Percentiles rank a stretch among this genome's conserved stretches.
Conservation (phyloP, 2,113 vertebrate genomes). For the Platichthys stellatus region DNA sequence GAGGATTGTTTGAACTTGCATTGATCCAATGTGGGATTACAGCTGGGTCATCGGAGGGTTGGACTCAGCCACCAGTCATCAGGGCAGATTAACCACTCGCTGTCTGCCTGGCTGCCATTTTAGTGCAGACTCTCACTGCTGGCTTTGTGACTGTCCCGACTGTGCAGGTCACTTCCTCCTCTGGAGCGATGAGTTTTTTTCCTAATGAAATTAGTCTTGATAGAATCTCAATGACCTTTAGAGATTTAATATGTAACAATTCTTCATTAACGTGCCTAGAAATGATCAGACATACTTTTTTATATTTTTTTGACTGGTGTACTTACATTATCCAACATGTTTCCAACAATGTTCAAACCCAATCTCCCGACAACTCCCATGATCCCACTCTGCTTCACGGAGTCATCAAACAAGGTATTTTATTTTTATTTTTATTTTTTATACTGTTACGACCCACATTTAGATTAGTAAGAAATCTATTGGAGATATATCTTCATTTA, state of each 20-base stretch:
- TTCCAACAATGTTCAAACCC: too few relatives aligned
- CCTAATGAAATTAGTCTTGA: conserved; percentile 18
- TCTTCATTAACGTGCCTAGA: too few relatives aligned
- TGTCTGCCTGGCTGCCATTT: conserved; percentile 72
- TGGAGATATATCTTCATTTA: conserved; percentile 22
- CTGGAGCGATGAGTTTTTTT: conserved; percentile 48
- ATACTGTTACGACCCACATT: too few relatives aligned
- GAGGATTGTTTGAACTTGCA: conserved; percentile 81
- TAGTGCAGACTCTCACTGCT: conserved; percentile 46
- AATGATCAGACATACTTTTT: too few relatives aligned
- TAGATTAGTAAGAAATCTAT: conserved; percentile 15
- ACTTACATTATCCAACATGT: too few relatives aligned
- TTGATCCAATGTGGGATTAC: conserved; percentile 81
- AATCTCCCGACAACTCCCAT: too few relatives aligned
- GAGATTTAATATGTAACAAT: background rate
- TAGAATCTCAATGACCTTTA: background rate
- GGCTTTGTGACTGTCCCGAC: conserved; percentile 55
- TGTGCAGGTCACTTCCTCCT: conserved; percentile 48
- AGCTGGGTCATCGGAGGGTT: conserved; percentile 79
- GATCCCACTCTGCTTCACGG: too few relatives aligned
- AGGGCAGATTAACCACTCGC: conserved; percentile 77
- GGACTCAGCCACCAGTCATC: conserved; percentile 74
- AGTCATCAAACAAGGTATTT: too few relatives aligned
- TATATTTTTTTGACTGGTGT: too few relatives aligned
- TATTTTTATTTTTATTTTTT: too few relatives aligned